Conservation (phyloP, 2,888 invertebrate genomes). For the Drosophila flavopinicola region DNA sequence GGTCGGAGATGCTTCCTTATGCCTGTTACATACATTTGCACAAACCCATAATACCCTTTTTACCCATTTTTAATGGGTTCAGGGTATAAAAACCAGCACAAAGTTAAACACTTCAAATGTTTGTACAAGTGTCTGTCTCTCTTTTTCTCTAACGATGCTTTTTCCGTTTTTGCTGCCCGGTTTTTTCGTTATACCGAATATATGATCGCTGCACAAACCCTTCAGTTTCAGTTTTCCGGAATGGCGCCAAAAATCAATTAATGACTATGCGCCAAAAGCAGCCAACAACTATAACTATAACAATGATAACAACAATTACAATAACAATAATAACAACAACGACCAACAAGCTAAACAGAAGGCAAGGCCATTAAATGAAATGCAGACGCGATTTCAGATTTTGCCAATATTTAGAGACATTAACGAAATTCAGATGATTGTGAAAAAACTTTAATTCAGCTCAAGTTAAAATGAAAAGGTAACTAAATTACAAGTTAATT, state of each 20-base stretch:
- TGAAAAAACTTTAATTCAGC: too few relatives aligned
- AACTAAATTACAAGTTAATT: too few relatives aligned
- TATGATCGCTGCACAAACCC: too few relatives aligned
- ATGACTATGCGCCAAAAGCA: conserved; percentile 1
- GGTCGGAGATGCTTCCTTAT: too few relatives aligned
- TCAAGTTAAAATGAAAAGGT: too few relatives aligned
- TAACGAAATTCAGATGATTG: too few relatives aligned
- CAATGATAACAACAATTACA: not conserved
- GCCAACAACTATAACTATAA: not conserved
- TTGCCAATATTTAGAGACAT: not conserved
- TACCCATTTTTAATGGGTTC: too few relatives aligned
- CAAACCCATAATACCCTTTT: too few relatives aligned
- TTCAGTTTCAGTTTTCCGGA: too few relatives aligned
- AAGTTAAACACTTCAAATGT: conserved; percentile 52
- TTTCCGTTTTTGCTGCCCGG: not conserved
- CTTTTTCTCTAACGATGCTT: not conserved
- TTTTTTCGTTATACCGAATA: not conserved
- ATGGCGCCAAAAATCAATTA: conserved; percentile 47
- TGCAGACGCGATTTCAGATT: conserved; percentile 7
- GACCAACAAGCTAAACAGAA: conserved; percentile 12
- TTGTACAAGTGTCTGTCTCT: conserved; percentile 31
- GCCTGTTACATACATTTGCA: too few relatives aligned
- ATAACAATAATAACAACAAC: not conserved
- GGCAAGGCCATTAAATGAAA: conserved; percentile 25
- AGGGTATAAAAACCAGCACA: conserved; percentile 34